Base-by-base conservation (phyloP, 2,888 invertebrate genomes). In the Spialia ferax region DNA sequence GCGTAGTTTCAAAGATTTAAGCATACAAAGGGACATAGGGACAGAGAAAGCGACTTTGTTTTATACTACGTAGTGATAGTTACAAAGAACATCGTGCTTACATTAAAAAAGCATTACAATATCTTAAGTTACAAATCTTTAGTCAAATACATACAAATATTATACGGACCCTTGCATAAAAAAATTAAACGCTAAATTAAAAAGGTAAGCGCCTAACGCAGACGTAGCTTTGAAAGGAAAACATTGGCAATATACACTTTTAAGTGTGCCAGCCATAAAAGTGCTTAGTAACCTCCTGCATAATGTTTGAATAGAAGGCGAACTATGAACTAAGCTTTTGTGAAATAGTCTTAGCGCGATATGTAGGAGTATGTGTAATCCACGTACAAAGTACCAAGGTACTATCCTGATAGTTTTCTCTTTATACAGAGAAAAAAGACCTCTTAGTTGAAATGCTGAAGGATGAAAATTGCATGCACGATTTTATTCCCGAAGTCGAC, bases 231-330 rank as follows among this genome's bases (percentile, higher is more conserved):
- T 48, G 20, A 61, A 61, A 50, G 20, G 48, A 32, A 61, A 61
- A 50, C 32, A 61, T 50, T 61, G n/a, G 48, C 60, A 29, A 45
- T 26, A 15, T 26, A 18, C 26, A 60, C 29, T 60, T 48, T n/a
- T 10, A 29, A 29, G 60, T 29, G 45, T 48, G 42, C 42, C 59
- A 45, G 42, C 26, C 26, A 59, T 45, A 45, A 45, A n/a, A 48
- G 22, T 32, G 29, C 60, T 48, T 29, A 60, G 59, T 59, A 48
- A 29, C 26, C 22, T 52, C n/a, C 26, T 29, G 48, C 20, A 20
- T 55, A 38, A 11, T 20, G 55, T 63, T 48, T 32, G 48, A 64
- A 26, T 48, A 10, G n/a, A 55, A 22, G 18, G 26, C 6, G 52
- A 6, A n/a, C n/a, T 52, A n/a, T 52, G 52, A 26, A 52, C 52